These are phyloP conservation scores for Onchidella celtica DNA, from an alignment of 2,888 invertebrate species.

Conservation along the genomic window DNA sequence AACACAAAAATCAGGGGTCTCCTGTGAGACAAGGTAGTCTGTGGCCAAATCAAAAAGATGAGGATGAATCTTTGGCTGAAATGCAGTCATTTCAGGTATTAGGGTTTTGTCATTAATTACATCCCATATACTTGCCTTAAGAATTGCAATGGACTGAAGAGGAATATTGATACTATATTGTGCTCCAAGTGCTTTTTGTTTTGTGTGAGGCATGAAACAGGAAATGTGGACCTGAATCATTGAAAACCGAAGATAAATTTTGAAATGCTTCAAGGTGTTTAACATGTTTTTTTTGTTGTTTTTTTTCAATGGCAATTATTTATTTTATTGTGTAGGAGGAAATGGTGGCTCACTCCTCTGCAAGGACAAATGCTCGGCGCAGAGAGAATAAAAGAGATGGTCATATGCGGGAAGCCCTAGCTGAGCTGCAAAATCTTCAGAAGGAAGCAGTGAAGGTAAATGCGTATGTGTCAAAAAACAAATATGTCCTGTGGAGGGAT, in stretches of 20 bases:
- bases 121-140: no score
- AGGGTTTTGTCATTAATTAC: background rate
- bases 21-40: background rate
- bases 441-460: conserved; percentile 32
- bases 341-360: background rate
- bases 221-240: no score
- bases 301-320: no score
- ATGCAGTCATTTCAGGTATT: conserved; percentile 6
- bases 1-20: background rate
- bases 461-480: background rate
- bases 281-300: no score
- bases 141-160: no score
- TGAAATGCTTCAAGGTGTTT: no score
- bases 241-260: no score
- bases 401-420: conserved; percentile 58
- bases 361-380: background rate
- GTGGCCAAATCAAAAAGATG: background rate
- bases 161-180: no score
- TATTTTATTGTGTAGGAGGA: conserved; percentile 14
- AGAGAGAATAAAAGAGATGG: background rate
- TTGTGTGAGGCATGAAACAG: no score
- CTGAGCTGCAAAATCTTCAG: conserved; percentile 67
- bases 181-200: no score
- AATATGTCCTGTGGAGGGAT: no score
- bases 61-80: conserved; percentile 10